Conservation (phyloP, 2,888 invertebrate species). For the Melolontha melolontha region DNA sequence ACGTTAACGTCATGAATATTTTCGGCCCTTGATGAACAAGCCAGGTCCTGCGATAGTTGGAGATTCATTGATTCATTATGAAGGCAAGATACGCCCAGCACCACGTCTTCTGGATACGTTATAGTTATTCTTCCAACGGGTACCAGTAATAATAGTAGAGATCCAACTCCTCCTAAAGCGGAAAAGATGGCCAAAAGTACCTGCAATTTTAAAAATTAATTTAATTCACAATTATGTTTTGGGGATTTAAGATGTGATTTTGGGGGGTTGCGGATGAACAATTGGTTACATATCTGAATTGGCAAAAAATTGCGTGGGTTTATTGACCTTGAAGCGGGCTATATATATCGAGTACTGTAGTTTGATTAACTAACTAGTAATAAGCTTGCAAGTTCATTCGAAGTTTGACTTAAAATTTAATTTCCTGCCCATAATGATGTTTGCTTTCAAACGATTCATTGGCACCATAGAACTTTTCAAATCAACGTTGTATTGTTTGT, state of each 20-base stretch:
- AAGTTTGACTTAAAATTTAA: no score
- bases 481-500: no score
- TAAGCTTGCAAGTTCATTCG: no score
- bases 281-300: no score
- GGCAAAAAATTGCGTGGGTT: no score
- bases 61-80: slow-evolving; percentile 56
- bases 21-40: slow-evolving; percentile 63
- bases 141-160: slow-evolving; percentile 76
- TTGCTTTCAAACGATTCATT: no score
- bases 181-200: slow-evolving; percentile 77
- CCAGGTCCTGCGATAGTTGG: slow-evolving; percentile 66
- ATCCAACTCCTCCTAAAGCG: slow-evolving; percentile 74
- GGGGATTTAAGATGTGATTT: slow-evolving; percentile 1
- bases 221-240: slow-evolving; percentile 8
- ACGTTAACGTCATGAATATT: slow-evolving; percentile 57
- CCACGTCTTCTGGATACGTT: slow-evolving; percentile 72
- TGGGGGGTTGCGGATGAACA: no score
- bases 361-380: no score
- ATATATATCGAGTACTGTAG: no score
- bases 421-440: no score
- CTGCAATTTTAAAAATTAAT: slow-evolving; percentile 63
- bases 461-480: no score
- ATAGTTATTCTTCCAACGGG: slow-evolving; percentile 78
- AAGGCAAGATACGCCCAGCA: slow-evolving; percentile 71
- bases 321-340: no score